Evolutionary conservation across 2,797 vertebrate species (phyloP).

Genomic region (Siniperca undulata): DNA sequence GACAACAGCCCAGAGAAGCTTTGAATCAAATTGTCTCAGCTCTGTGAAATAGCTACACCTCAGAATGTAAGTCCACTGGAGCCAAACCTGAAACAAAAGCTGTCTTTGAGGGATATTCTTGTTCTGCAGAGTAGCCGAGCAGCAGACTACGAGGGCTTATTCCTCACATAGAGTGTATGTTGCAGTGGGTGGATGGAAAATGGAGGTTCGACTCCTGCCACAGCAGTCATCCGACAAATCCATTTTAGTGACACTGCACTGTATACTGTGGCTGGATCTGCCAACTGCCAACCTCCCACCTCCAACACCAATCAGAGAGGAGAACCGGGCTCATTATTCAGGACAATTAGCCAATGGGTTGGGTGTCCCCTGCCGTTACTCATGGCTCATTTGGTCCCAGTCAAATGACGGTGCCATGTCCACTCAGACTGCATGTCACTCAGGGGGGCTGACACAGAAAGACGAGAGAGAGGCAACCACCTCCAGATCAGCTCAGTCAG

Average conservation of each 20-base stretch:
- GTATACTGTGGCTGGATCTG: constrained; percentile 39
- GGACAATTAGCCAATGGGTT: constrained; percentile 80
- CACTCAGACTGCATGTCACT: constrained; percentile 70
- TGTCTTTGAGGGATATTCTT: constrained; percentile 24
- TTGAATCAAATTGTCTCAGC: constrained; percentile 32
- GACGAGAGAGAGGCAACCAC: constrained; percentile 10
- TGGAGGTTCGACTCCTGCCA: constrained; percentile 50
- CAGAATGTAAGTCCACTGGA: constrained; percentile 14
- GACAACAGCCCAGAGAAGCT: constrained; percentile 27
- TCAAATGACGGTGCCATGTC: constrained; percentile 76
- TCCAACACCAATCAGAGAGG: constrained; percentile 66
- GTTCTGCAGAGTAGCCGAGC: constrained; percentile 5
- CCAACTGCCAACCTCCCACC: constrained; percentile 60
- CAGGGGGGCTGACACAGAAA: constrained; percentile 57
- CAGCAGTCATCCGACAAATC: constrained; percentile 64
- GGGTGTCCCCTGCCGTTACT: constrained; percentile 68
- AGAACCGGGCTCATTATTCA: constrained; percentile 72
- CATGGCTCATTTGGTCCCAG: constrained; percentile 76
- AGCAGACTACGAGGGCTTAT: not conserved
- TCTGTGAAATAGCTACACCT: constrained; percentile 23
- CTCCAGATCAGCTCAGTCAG: constrained; percentile 29
- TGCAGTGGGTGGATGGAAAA: constrained; percentile 46
- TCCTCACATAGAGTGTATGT: constrained; percentile 16
- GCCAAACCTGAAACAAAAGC: constrained; percentile 27
- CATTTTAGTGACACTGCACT: constrained; percentile 48